Conservation (phyloP, 1,140 invertebrate species). For the Octopus sinensis region DNA sequence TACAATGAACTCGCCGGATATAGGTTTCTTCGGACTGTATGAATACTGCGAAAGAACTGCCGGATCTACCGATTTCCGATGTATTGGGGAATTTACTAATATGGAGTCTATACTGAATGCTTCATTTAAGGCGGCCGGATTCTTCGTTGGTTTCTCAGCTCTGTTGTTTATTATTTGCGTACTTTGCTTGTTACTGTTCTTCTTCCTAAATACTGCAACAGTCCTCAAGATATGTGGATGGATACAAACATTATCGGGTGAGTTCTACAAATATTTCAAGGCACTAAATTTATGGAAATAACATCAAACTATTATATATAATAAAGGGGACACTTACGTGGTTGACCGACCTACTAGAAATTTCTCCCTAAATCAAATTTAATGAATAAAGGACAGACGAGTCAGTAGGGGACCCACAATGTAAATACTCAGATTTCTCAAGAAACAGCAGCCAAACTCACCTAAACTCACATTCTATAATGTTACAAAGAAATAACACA, state of each 20-base stretch:
- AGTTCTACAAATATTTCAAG: slow-evolving; percentile 39
- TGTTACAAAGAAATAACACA: no score
- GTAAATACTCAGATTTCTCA: no score
- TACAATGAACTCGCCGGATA: slow-evolving; percentile 73
- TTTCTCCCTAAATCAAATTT: not conserved
- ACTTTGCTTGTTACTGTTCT: slow-evolving; percentile 78
- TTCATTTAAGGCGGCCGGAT: slow-evolving; percentile 75
- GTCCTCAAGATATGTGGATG: slow-evolving; percentile 85
- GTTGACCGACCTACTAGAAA: no score
- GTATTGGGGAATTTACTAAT: slow-evolving; percentile 79
- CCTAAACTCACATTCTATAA: no score
- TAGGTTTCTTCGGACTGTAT: slow-evolving; percentile 90
- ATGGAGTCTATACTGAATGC: slow-evolving; percentile 77
- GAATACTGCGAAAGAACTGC: slow-evolving; percentile 69
- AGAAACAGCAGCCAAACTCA: no score
- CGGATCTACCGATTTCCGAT: slow-evolving; percentile 60
- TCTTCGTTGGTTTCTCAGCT: slow-evolving; percentile 83
- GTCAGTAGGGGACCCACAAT: no score
- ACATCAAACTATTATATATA: no score
- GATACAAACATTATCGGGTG: slow-evolving; percentile 88
- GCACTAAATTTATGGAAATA: no score
- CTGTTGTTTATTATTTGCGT: slow-evolving; percentile 80
- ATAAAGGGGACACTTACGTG: no score
- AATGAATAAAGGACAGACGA: not conserved
- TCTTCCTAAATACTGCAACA: slow-evolving; percentile 89